Base-by-base conservation (phyloP, 2,113 vertebrate genomes). In the Corythoichthys intestinalis region DNA sequence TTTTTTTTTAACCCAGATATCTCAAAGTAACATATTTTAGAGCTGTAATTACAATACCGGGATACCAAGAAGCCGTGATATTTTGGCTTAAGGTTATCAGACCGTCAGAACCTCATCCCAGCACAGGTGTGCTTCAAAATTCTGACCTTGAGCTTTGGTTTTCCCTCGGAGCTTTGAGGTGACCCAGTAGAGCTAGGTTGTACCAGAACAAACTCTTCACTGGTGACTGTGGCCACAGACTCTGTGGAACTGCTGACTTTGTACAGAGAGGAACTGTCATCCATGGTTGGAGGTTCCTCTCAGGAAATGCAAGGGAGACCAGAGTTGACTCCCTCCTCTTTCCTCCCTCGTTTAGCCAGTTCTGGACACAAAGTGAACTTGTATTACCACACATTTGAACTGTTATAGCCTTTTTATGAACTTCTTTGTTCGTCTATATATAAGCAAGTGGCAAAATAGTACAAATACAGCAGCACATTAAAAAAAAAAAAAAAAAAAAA, bases 201-300 rank as follows among this genome's bases (percentile, higher is more conserved):
- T 60, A 97, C 93, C 84, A 98, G 83, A 81, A 96, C 95, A 90
- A 96, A 98, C 75, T 97, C 96, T 83, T 99, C 96, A 78, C 94
- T 95, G 91, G 94, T 94, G 76, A 94, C 83, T 0, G 94, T 92
- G 74, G 94, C 92, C 65, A 94, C 94, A 1, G 93, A 92, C 90
- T 96, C 95, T 6, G 93, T 92, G 70, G 94, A 93, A 83, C 92
- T 91, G 77, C 87, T 89, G 75, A 91, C 90, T 91, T 96, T 96
- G 72, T 91, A 88, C 72, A 94, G 90, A 1, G 93, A 93, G 71
- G 92, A 90, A 90, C 82, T 88, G 86, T 94, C 93, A 79, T 98
- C 97, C 96, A 98, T 98, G 90, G 88, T 89, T 79, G 80, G 75
- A 66, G 71, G 73, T 59, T 76, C 81, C 71, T 62, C 74, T 77